These are phyloP conservation scores for Conger conger DNA, from an alignment of 2,113 vertebrate genomes.

Conservation along the genomic window DNA sequence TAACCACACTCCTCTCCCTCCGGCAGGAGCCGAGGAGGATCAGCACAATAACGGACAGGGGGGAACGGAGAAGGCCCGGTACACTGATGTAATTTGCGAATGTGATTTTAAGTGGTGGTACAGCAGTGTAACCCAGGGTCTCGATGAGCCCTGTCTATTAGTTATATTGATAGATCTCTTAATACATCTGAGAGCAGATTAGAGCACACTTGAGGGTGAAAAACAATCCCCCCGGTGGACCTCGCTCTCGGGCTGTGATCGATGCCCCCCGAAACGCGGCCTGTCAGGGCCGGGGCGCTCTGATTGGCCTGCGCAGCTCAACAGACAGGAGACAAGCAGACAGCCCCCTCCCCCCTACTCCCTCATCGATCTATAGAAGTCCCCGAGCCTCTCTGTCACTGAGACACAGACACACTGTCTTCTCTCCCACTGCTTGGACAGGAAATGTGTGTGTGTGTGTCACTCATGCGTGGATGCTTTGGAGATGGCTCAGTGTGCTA, in stretches of 20 bases:
- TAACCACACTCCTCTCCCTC: not conserved
- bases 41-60: constrained; percentile 1
- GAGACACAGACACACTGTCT: constrained; percentile 46
- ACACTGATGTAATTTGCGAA: constrained; percentile 4
- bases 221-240: constrained; percentile 54
- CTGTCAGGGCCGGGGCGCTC: constrained; percentile 56
- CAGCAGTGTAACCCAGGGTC: constrained; percentile 35
- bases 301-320: constrained; percentile 53
- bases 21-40: constrained; percentile 14
- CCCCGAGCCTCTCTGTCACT: constrained; percentile 36
- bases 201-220: constrained; percentile 46
- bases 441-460: too few relatives aligned
- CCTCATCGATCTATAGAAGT: constrained; percentile 59
- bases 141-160: constrained; percentile 33
- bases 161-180: constrained; percentile 42
- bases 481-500: not conserved
- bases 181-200: constrained; percentile 50
- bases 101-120: constrained; percentile 20
- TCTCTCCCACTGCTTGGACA: not conserved
- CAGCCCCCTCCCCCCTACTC: constrained; percentile 42
- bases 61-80: not conserved
- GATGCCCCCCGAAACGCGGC: constrained; percentile 60
- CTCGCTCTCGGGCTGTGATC: constrained; percentile 44
- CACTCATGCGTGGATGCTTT: not conserved
- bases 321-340: constrained; percentile 59